Conservation (phyloP, 2,888 invertebrate species). For the Erebia palarica region DNA sequence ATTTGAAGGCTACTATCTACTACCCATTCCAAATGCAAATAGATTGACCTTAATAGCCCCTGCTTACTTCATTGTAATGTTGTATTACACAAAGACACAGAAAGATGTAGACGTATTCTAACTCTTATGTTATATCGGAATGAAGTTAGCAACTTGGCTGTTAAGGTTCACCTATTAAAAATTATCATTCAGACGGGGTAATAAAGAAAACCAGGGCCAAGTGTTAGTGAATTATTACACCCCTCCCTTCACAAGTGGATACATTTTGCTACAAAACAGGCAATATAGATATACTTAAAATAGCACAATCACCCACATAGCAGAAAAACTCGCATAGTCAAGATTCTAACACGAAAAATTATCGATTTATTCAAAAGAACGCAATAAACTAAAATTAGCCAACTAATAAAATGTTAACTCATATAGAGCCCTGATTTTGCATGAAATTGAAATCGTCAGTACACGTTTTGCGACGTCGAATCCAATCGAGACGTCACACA, state of each 20-base stretch:
- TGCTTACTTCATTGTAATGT: no score
- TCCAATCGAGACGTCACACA: neutral
- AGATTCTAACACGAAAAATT: constrained; percentile 69
- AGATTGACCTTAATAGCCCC: no score
- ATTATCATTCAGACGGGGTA: neutral
- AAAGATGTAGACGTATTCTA: no score
- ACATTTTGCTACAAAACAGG: constrained; percentile 34
- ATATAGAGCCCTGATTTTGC: constrained; percentile 39
- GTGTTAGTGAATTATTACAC: constrained; percentile 35
- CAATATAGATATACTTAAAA: constrained; percentile 48
- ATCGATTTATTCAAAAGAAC: constrained; percentile 71
- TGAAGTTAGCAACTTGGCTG: neutral
- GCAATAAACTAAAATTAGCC: constrained; percentile 72
- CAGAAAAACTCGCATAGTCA: constrained; percentile 73
- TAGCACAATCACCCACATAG: constrained; percentile 77
- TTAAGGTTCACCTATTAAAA: neutral
- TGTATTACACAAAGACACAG: no score
- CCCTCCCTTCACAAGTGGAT: constrained; percentile 38
- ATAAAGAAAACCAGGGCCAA: neutral
- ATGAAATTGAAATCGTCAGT: neutral
- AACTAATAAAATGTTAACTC: constrained; percentile 70
- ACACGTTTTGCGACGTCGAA: neutral
- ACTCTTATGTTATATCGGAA: no score
- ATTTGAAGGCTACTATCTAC: neutral
- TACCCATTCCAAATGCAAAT: no score